Evolutionary conservation across 2,113 vertebrate genomes (phyloP), one percentile per base, ranked within the genome.

Genomic region (Turdus rufiventris): DNA sequence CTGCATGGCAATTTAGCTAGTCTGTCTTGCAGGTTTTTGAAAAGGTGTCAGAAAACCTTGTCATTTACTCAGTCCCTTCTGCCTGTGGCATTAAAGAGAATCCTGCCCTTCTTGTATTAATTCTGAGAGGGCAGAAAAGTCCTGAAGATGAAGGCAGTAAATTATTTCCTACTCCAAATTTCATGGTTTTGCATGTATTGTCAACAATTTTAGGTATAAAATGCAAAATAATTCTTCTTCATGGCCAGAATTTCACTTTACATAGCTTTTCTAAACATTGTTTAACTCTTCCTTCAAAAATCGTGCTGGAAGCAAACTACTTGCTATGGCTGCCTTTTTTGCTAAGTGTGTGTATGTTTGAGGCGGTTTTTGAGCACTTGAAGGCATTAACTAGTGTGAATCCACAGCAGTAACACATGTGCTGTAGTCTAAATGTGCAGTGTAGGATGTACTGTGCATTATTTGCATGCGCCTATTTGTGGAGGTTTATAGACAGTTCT

Each of bases 401-500:
- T 48, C 50, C 58, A 47, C 10, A 23, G 47, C 58, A 42, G 40
- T 76, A 34, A 26, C 28, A 12, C 2, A 25, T 0, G 4, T 79
- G 40, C n/a, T 20, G 14, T 6, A 12, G 17, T 28, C 6, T 58
- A 54, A 81, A 47, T 3, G 7, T 51, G 36, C 14, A 1, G 56
- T 85, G 5, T 1, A 6, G 7, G 31, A 15, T 4, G 7, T 8
- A 4, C 25, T 18, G 21, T 29, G 10, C 0, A 0, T 54, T 60
- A 31, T 36, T 93, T 92, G 48, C 34, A 18, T 25, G 57, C 1
- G 1, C 1, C 48, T 87, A 0, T 40, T 67, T 10, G 34, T 50
- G 62, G 38, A 58, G 25, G 5, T 54, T 34, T 56, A 11, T 14
- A 34, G 47, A 7, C 11, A 15, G 12, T 47, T 76, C 14, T 12